A percentile compares a stretch with the other conserved stretches of the same genome.
Conservation (phyloP, 2,113 vertebrate species). For the Nesogale talazaci region DNA sequence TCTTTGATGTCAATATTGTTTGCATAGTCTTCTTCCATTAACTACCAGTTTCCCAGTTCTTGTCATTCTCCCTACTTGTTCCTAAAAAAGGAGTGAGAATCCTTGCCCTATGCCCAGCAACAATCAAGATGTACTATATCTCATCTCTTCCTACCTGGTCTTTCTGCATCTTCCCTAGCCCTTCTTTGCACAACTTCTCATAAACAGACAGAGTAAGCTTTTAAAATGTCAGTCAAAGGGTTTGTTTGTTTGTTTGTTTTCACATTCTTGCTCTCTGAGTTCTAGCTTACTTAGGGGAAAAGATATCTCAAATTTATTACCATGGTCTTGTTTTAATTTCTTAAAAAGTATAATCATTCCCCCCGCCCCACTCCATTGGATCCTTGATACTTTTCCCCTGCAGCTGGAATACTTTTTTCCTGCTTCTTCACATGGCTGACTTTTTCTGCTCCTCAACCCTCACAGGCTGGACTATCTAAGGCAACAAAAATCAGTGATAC, state of each 20-base stretch:
- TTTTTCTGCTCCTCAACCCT: not conserved
- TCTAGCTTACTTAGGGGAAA: not conserved
- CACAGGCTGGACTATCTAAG: too few species aligned
- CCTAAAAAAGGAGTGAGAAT: not conserved
- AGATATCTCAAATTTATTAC: conserved; percentile 26
- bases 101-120: not conserved
- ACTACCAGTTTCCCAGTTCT: not conserved
- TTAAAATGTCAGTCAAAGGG: conserved; percentile 39
- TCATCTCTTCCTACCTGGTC: not conserved
- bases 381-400: not conserved
- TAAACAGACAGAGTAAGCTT: not conserved
- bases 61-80: not conserved
- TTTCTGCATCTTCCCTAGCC: not conserved
- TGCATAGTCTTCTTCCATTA: not conserved
- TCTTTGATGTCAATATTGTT: not conserved
- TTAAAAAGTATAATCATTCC: not conserved
- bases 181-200: not conserved
- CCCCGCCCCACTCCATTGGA: too few species aligned
- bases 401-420: not conserved
- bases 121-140: not conserved
- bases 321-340: not conserved
- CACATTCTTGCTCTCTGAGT: not conserved
- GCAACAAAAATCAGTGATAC: too few species aligned
- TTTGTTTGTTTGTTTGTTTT: not conserved
- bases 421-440: not conserved